A percentile compares a stretch with the other conserved stretches of the same genome.
phyloP scores from a whole-genome alignment of 2,113 vertebrate species.

The Globicephala melas region DNA sequence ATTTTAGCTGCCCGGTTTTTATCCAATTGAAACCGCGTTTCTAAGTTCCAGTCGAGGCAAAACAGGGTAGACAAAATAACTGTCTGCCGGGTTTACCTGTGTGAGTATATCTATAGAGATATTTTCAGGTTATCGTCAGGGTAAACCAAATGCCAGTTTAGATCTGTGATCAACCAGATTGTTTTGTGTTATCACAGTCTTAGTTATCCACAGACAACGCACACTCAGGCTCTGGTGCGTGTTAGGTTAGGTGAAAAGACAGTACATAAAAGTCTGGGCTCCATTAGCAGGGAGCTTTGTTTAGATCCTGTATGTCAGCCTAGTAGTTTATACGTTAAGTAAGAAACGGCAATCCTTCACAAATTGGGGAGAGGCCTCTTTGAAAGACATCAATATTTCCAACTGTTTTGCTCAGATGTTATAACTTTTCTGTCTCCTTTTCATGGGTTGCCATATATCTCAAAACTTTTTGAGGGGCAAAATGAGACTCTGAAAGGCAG shows the following conservation, averaged over 20 bases:
- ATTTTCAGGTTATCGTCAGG: constrained; percentile 76
- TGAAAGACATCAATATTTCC: constrained; percentile 83
- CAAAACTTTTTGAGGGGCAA: constrained; percentile 68
- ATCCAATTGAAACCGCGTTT: constrained; percentile 69
- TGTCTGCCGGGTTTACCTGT: constrained; percentile 32
- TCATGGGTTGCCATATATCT: constrained; percentile 79
- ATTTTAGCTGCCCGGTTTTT: constrained; percentile 64
- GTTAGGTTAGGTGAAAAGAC: constrained; percentile 81
- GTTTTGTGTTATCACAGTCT: constrained; percentile 75
- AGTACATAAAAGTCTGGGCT: constrained; percentile 73
- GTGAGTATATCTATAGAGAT: constrained; percentile 66
- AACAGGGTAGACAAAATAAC: constrained; percentile 67
- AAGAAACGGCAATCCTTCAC: constrained; percentile 78
- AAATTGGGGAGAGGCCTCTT: constrained; percentile 76
- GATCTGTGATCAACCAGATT: constrained; percentile 79
- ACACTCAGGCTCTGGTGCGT: constrained; percentile 78
- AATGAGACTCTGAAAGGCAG: constrained; percentile 69
- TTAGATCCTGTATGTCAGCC: constrained; percentile 71
- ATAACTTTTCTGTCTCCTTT: constrained; percentile 82
- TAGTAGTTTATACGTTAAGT: constrained; percentile 80
- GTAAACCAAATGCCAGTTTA: constrained; percentile 82
- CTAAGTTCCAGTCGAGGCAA: constrained; percentile 70
- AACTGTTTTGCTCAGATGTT: constrained; percentile 78
- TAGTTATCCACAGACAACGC: constrained; percentile 76
- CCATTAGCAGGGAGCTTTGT: constrained; percentile 76